Conservation (phyloP, 30 jellyfish, hydroid and myxozoan genomes). For the Morbakka virulenta region DNA sequence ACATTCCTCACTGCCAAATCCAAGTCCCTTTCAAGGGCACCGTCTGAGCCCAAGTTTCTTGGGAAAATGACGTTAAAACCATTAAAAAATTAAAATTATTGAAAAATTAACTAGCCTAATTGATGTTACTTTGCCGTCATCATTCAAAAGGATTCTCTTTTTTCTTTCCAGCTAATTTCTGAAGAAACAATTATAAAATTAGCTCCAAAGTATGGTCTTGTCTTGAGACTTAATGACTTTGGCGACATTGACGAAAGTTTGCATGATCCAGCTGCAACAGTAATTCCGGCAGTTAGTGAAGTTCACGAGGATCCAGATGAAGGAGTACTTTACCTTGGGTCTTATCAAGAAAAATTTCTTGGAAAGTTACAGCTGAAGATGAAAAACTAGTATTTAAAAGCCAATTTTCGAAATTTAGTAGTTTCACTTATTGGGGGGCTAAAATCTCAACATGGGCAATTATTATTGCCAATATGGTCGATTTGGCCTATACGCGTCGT, state of each 20-base stretch:
- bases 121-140: not conserved
- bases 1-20: no score
- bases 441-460: no score
- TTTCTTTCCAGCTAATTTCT: slow-evolving; percentile 66
- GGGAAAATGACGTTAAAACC: no score
- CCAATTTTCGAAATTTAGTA: no score
- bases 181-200: slow-evolving; percentile 65
- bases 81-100: no score
- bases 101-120: no score
- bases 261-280: slow-evolving; percentile 91
- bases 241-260: slow-evolving; percentile 79
- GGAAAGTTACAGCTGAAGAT: slow-evolving; percentile 57
- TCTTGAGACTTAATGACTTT: slow-evolving; percentile 69
- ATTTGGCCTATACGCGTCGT: no score
- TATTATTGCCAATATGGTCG: no score
- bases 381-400: no score
- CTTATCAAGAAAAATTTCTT: slow-evolving; percentile 73
- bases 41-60: no score
- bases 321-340: slow-evolving; percentile 77
- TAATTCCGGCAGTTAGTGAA: slow-evolving; percentile 72
- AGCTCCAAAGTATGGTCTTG: slow-evolving; percentile 78
- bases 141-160: not conserved
- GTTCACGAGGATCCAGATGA: slow-evolving; percentile 80
- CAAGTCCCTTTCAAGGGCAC: no score
- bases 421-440: no score